phyloP scores from a whole-genome alignment of 2,888 invertebrate species.

The Drosophila antonietae region DNA sequence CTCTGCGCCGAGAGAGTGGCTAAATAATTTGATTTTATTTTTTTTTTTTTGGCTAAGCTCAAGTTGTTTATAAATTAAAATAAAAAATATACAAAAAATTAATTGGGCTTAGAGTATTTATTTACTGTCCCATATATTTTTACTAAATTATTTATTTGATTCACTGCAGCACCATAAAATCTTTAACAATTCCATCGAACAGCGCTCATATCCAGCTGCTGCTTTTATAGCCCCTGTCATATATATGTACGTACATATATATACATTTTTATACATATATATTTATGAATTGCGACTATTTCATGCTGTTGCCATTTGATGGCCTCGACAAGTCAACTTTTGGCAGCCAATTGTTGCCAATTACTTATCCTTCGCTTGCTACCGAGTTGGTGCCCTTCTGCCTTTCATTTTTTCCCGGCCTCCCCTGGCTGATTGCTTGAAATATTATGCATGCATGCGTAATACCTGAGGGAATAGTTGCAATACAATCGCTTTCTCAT shows the following conservation, averaged over 20 bases:
- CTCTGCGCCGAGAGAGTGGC: neutral
- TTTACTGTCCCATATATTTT: neutral
- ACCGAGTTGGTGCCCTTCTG: neutral
- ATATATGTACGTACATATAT: neutral
- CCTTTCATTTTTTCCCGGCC: neutral
- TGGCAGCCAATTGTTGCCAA: slow-evolving; percentile 23
- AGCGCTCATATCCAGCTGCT: neutral
- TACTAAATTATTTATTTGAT: neutral
- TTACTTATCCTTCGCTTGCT: slow-evolving; percentile 9
- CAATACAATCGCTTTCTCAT: neutral
- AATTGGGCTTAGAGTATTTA: too few species aligned
- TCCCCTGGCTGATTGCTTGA: neutral
- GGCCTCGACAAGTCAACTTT: slow-evolving; percentile 15
- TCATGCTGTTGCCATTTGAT: slow-evolving; percentile 14
- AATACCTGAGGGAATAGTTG: slow-evolving; percentile 11
- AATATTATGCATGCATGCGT: slow-evolving; percentile 17
- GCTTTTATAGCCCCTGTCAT: slow-evolving; percentile 1
- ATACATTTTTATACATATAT: neutral
- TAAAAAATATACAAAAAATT: too few species aligned
- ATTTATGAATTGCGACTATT: slow-evolving; percentile 20
- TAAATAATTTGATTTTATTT: neutral
- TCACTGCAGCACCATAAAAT: neutral
- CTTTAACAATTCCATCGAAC: slow-evolving; percentile 3
- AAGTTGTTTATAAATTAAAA: too few species aligned
- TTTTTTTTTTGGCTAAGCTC: neutral